Conservation (phyloP, 2,888 invertebrate species). For the Mesorhabditis belari region DNA sequence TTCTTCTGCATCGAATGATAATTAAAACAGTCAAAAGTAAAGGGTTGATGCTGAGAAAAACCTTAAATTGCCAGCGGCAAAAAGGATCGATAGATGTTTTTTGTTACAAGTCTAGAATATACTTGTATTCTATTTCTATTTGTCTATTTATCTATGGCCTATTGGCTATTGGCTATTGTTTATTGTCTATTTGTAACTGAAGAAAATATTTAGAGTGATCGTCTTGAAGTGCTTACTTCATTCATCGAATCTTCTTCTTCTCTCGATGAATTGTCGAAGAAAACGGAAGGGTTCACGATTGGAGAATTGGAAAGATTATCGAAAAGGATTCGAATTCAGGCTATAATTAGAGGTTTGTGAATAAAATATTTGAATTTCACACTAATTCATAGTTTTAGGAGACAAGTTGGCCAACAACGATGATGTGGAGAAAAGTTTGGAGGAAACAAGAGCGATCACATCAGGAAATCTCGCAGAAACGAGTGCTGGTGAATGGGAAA, state of each 20-base stretch:
- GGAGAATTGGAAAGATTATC: constrained; percentile 8
- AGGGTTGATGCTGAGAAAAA: too few relatives aligned
- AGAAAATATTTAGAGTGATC: constrained; percentile 14
- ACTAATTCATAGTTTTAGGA: background rate
- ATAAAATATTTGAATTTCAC: background rate
- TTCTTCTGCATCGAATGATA: too few relatives aligned
- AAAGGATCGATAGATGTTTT: too few relatives aligned
- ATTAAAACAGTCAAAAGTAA: too few relatives aligned
- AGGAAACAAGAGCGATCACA: constrained; percentile 2
- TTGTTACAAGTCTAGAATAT: too few relatives aligned
- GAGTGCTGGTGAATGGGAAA: constrained; percentile 14
- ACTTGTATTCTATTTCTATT: too few relatives aligned
- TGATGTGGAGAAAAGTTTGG: constrained; percentile 4
- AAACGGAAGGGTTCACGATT: constrained; percentile 11
- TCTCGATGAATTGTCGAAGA: constrained; percentile 1
- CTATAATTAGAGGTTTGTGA: constrained; percentile 7
- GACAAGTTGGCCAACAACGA: constrained; percentile 1
- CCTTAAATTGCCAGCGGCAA: too few relatives aligned
- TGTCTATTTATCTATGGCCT: too few relatives aligned
- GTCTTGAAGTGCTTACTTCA: background rate
- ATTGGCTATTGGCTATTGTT: too few relatives aligned
- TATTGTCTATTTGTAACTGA: constrained; percentile 48
- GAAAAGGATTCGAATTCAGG: constrained; percentile 4
- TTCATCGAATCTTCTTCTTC: background rate
- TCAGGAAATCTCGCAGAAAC: too few relatives aligned